Evolutionary conservation across 1,140 invertebrate species (phyloP).

Genomic region (Bombus waltoni): DNA sequence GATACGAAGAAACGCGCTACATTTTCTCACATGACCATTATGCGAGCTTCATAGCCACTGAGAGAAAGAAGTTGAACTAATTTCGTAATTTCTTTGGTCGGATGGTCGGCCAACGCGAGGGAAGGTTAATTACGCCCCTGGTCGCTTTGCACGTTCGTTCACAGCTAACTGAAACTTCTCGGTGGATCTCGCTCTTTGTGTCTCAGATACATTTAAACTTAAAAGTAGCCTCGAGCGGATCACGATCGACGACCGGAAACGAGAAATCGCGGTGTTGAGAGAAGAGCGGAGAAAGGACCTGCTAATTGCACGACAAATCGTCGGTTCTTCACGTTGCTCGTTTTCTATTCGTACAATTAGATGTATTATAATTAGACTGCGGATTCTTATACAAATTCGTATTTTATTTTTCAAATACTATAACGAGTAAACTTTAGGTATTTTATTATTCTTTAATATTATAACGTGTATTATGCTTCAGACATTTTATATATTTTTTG

Average conservation of each 20-base stretch:
- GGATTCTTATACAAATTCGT: too few relatives aligned
- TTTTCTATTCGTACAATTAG: not conserved
- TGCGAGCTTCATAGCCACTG: not conserved
- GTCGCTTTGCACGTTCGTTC: slow-evolving; percentile 25
- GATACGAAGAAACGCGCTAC: not conserved
- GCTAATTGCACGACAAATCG: slow-evolving; percentile 26
- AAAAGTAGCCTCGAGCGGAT: slow-evolving; percentile 17
- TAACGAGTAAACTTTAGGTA: too few relatives aligned
- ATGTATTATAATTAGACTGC: too few relatives aligned
- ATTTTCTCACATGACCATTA: slow-evolving; percentile 19
- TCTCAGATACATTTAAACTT: slow-evolving; percentile 19
- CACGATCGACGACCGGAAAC: slow-evolving; percentile 33
- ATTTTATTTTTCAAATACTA: too few relatives aligned
- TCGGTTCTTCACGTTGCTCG: not conserved
- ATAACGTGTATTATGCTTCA: too few relatives aligned
- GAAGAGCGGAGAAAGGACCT: not conserved
- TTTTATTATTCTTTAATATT: too few relatives aligned
- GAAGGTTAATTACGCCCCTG: slow-evolving; percentile 19
- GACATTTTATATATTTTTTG: too few relatives aligned
- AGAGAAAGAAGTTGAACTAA: slow-evolving; percentile 5
- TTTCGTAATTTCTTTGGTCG: slow-evolving; percentile 30
- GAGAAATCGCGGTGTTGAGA: not conserved
- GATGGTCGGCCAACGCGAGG: not conserved
- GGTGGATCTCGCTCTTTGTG: not conserved
- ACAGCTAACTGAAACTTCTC: slow-evolving; percentile 17